These are phyloP conservation scores for Scolopax rusticola DNA, from an alignment of 2,797 vertebrate genomes.

Conservation along the genomic window DNA sequence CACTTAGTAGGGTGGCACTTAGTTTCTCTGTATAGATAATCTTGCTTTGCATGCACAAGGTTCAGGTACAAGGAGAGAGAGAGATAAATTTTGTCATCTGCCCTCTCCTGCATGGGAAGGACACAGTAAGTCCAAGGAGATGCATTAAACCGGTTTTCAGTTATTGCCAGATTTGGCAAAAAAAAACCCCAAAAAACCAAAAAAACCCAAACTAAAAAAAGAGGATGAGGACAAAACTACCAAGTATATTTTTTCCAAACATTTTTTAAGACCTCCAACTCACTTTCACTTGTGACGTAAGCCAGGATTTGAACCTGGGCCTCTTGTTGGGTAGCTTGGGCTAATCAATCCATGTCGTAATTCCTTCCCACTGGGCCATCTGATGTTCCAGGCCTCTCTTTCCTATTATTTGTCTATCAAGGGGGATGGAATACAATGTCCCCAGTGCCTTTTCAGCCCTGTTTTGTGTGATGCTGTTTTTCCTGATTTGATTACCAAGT, in stretches of 20 bases:
- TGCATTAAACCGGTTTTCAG: neutral
- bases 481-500: neutral
- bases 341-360: neutral
- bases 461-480: neutral
- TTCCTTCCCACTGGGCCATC: neutral
- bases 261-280: neutral
- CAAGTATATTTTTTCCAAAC: neutral
- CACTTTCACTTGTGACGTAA: neutral
- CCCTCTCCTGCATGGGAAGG: neutral
- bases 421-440: neutral
- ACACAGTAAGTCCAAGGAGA: neutral
- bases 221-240: neutral
- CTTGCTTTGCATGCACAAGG: neutral
- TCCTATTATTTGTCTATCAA: neutral
- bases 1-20: neutral
- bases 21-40: neutral
- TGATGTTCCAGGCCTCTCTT: neutral
- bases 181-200: too few relatives aligned
- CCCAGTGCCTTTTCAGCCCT: neutral
- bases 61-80: neutral
- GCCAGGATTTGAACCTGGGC: slow-evolving; percentile 52
- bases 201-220: too few relatives aligned
- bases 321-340: neutral
- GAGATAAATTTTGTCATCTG: neutral
- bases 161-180: neutral